Percentiles rank a stretch among this genome's conserved stretches.
phyloP scores from a whole-genome alignment of 2,797 vertebrate genomes.

The Sternotherus odoratus region DNA sequence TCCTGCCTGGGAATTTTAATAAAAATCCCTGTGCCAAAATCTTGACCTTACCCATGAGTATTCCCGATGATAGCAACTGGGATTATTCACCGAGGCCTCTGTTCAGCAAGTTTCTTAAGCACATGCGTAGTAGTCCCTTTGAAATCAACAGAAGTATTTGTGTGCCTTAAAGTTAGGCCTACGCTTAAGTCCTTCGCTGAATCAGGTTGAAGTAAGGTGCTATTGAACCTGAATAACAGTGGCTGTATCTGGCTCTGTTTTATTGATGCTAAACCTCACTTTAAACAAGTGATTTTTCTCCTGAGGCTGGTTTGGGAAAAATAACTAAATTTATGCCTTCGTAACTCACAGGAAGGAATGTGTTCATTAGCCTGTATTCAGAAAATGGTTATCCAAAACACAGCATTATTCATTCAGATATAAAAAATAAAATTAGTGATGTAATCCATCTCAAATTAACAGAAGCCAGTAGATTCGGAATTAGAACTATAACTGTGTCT shows the following conservation, averaged over 20 bases:
- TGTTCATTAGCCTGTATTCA: neutral
- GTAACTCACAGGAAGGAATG: neutral
- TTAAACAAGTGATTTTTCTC: neutral
- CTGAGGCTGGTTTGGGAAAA: neutral
- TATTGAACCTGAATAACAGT: neutral
- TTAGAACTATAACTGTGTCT: neutral
- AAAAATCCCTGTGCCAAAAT: no score
- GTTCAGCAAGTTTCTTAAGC: neutral
- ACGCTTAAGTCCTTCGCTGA: neutral
- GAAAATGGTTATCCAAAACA: neutral
- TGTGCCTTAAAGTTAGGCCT: neutral
- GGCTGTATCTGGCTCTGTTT: neutral
- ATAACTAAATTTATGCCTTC: neutral
- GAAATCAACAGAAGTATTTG: neutral
- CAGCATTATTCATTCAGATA: neutral
- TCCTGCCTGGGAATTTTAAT: no score
- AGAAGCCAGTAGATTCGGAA: constrained; percentile 59
- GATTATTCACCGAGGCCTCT: neutral
- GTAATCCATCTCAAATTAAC: constrained; percentile 21
- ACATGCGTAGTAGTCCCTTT: neutral
- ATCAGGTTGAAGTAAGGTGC: neutral
- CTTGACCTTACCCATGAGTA: neutral
- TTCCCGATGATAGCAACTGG: neutral
- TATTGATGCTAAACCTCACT: neutral
- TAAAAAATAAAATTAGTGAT: neutral